Evolutionary conservation across 2,888 invertebrate species (phyloP).

Genomic region (Eupithecia subumbrata): DNA sequence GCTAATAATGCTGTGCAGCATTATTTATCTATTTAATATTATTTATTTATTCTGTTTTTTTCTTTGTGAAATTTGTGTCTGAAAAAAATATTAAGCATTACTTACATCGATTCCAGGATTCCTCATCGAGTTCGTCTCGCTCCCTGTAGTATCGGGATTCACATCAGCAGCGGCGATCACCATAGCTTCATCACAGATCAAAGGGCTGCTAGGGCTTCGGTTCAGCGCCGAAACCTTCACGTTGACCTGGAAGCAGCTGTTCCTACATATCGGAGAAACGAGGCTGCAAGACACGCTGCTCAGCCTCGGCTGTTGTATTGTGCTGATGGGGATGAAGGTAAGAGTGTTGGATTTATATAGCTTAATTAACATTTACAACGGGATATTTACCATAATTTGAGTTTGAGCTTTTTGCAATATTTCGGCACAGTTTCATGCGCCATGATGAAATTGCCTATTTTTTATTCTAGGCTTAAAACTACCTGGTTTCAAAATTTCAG

Average conservation of each 20-base stretch:
- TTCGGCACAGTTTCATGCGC: too few species aligned
- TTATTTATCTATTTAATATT: too few species aligned
- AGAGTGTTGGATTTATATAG: constrained; percentile 38
- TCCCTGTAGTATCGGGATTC: constrained; percentile 90
- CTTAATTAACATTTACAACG: too few species aligned
- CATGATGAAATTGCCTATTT: too few species aligned
- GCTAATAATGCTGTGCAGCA: too few species aligned
- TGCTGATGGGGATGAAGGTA: constrained; percentile 86
- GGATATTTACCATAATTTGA: too few species aligned
- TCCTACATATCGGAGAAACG: constrained; percentile 79
- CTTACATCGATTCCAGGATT: constrained; percentile 82
- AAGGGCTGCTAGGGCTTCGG: constrained; percentile 85
- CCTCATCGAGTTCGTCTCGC: constrained; percentile 89
- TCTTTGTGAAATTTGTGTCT: too few species aligned
- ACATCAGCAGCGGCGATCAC: constrained; percentile 90
- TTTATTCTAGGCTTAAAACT: too few species aligned
- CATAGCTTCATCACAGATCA: constrained; percentile 90
- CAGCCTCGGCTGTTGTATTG: constrained; percentile 85
- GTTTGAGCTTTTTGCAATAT: too few species aligned
- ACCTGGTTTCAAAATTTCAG: too few species aligned
- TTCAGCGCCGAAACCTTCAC: constrained; percentile 86
- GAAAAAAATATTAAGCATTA: too few species aligned
- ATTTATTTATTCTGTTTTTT: too few species aligned
- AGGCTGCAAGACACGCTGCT: constrained; percentile 85
- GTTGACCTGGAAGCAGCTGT: constrained; percentile 84